Conservation (phyloP, 2,888 invertebrate genomes). For the Prenolepis imparis region DNA sequence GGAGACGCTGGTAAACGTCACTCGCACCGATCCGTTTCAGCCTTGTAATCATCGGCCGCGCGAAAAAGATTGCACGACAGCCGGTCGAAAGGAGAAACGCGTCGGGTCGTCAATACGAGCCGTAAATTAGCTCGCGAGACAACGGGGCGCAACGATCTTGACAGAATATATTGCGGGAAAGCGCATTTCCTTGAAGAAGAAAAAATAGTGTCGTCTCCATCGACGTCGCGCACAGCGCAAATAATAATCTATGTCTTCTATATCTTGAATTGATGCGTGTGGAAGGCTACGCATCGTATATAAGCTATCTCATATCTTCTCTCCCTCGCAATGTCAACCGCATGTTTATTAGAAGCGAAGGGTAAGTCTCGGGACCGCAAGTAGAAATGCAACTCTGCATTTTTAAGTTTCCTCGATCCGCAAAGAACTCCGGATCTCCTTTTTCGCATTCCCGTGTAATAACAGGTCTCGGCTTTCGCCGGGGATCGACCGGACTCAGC, state of each 20-base stretch:
- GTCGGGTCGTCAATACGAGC: slow-evolving; percentile 23
- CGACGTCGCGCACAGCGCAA: slow-evolving; percentile 34
- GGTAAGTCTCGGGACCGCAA: slow-evolving; percentile 63
- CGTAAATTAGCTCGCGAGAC: slow-evolving; percentile 40
- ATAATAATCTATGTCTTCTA: slow-evolving; percentile 42
- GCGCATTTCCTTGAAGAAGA: slow-evolving; percentile 30
- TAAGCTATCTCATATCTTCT: slow-evolving; percentile 52
- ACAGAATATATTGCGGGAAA: slow-evolving; percentile 33
- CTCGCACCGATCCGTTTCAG: slow-evolving; percentile 53
- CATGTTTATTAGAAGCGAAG: slow-evolving; percentile 74
- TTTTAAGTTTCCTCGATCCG: slow-evolving; percentile 76
- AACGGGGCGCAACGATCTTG: slow-evolving; percentile 10
- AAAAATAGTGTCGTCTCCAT: slow-evolving; percentile 49
- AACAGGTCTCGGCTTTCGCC: slow-evolving; percentile 75
- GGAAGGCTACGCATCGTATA: slow-evolving; percentile 34
- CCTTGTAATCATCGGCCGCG: slow-evolving; percentile 61
- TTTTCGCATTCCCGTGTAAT: slow-evolving; percentile 81
- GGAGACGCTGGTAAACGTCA: slow-evolving; percentile 62
- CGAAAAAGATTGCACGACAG: slow-evolving; percentile 29
- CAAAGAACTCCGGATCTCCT: slow-evolving; percentile 73
- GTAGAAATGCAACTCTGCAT: slow-evolving; percentile 60
- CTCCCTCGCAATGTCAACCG: slow-evolving; percentile 63
- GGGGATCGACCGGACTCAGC: slow-evolving; percentile 57
- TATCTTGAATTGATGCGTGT: slow-evolving; percentile 6
- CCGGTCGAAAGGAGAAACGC: slow-evolving; percentile 37